Evolutionary conservation across 2,797 vertebrate species (phyloP).

Genomic region (Ptychadena robeensis): DNA sequence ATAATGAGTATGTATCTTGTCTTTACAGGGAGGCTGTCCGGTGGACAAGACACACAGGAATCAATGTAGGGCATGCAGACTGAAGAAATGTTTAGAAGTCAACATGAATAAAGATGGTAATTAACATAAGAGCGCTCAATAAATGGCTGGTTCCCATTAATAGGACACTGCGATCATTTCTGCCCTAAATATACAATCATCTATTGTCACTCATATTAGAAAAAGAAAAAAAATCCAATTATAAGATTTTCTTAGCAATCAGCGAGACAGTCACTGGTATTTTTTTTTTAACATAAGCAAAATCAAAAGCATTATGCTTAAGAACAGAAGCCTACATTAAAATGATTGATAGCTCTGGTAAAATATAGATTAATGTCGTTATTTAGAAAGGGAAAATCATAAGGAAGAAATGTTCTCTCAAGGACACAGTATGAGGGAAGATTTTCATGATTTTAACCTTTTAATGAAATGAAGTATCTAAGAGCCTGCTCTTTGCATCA

Average conservation of each 20-base stretch:
- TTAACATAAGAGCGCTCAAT: constrained; percentile 58
- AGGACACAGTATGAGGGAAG: constrained; percentile 62
- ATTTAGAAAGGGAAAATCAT: constrained; percentile 59
- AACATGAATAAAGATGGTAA: constrained; percentile 99
- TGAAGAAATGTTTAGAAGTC: constrained; percentile 98
- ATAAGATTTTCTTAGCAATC: constrained; percentile 61
- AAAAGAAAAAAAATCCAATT: constrained; percentile 54
- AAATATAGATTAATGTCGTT: constrained; percentile 61
- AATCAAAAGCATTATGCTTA: constrained; percentile 62
- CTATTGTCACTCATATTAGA: constrained; percentile 56
- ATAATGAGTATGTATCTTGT: not conserved
- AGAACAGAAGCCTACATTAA: constrained; percentile 60
- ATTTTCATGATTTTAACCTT: constrained; percentile 63
- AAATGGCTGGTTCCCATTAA: constrained; percentile 50
- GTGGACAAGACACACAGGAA: constrained; percentile 99
- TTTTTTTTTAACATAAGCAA: constrained; percentile 59
- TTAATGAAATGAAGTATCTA: constrained; percentile 59
- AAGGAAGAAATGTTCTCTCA: constrained; percentile 59
- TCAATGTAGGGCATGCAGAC: constrained; percentile 95
- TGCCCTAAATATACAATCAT: constrained; percentile 57
- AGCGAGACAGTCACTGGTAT: constrained; percentile 52
- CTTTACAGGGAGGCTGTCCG: constrained; percentile 89
- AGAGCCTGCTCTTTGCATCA: constrained; percentile 55
- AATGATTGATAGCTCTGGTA: constrained; percentile 58
- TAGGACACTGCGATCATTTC: constrained; percentile 51